Evolutionary conservation across 2,888 invertebrate genomes (phyloP).

Genomic region (Sericinus montela): DNA sequence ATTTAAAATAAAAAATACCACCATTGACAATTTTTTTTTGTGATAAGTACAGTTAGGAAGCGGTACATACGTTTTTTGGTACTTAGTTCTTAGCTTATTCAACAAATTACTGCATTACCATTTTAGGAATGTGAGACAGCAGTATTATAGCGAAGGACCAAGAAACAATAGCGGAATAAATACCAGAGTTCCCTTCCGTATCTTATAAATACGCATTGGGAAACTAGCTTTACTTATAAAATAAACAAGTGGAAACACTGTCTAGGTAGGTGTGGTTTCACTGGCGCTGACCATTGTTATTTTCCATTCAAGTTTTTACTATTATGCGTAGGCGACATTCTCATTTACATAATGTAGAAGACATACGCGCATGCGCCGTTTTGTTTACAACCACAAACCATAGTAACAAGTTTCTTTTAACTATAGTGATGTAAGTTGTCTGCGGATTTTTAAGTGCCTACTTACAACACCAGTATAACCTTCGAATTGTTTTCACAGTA

Average conservation of each 20-base stretch:
- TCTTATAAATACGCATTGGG: constrained; percentile 13
- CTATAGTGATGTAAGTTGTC: too few species aligned
- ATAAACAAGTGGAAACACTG: constrained; percentile 27
- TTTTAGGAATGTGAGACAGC: too few species aligned
- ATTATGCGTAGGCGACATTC: constrained; percentile 23
- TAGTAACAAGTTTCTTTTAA: too few species aligned
- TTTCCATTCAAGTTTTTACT: constrained; percentile 43
- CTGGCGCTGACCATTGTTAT: constrained; percentile 29
- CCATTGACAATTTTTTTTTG: too few species aligned
- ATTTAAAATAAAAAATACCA: too few species aligned
- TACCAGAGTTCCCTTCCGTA: constrained; percentile 6
- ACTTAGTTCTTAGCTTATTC: neutral
- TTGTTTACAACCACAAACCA: constrained; percentile 9
- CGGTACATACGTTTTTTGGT: too few species aligned
- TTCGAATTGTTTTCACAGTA: too few species aligned
- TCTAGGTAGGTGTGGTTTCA: constrained; percentile 41
- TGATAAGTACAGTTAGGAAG: too few species aligned
- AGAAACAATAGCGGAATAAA: constrained; percentile 6
- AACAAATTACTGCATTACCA: too few species aligned
- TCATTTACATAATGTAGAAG: constrained; percentile 18
- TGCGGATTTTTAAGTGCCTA: too few species aligned
- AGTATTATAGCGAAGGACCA: constrained; percentile 10
- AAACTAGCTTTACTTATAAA: constrained; percentile 27
- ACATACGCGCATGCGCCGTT: constrained; percentile 21
- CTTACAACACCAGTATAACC: too few species aligned